Evolutionary conservation across 2,113 vertebrate genomes (phyloP), one percentile per base, ranked within the genome.

Genomic region (Grus americana): DNA sequence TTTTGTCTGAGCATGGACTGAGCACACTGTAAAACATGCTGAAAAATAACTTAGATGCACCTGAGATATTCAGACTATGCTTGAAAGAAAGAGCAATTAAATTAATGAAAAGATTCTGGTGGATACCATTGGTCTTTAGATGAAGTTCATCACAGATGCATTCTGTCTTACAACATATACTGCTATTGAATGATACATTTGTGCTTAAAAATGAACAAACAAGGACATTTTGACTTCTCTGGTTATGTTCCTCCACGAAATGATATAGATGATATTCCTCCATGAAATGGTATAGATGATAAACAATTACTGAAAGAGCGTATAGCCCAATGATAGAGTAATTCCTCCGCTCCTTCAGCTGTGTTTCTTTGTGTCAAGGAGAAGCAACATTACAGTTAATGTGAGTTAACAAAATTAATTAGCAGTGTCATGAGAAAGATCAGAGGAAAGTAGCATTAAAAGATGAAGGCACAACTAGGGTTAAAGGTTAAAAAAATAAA

Each of bases 401-500:
- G 52, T 38, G 61, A 82, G 21, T 67, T 88, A 66, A 59, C 11
- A 70, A 36, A 82, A 71, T 71, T 80, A 93, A 88, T 88, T 63
- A 83, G 6, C 29, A 78, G 22, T 42, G 19, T 79, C 79, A 49
- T 44, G 57, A 79, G 82, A 91, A 90, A 92, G 55, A 81, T 58
- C 21, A 61, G 57, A 58, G 68, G 16, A 74, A 89, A 52, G 36
- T 4, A 70, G 20, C 19, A 27, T 49, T 78, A 27, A 63, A 81
- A 81, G 57, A 91, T 66, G 46, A 92, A 73, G 67, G 9, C 47
- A 59, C 1, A 2, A 74, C 66, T 30, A 44, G 24, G 34, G n/a
- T 29, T 91, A 67, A 94, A 90, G 58, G 40, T 88, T 74, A 66
- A 68, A 86, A 83, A 94, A 86, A 79, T 15, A 55, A 59, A 96